phyloP scores from a whole-genome alignment of 2,113 vertebrate genomes.

The Benitochromis conjunctus region DNA sequence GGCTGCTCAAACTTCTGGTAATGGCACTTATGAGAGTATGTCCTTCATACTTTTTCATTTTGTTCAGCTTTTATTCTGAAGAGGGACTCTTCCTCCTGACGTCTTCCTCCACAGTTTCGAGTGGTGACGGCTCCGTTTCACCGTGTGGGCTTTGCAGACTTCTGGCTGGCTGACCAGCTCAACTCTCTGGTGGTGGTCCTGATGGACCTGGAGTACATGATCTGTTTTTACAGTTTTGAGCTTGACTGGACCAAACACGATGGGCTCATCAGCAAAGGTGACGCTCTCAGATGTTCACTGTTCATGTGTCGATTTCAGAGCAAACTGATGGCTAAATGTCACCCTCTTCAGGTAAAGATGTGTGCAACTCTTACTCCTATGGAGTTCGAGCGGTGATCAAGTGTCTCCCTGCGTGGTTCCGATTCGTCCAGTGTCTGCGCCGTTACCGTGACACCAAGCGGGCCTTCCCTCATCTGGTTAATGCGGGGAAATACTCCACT shows the following conservation, averaged over 20 bases:
- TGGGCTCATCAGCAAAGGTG: constrained; percentile 71
- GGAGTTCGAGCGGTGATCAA: constrained; percentile 94
- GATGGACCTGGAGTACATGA: constrained; percentile 98
- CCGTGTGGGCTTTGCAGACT: constrained; percentile 97
- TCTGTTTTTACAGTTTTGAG: constrained; percentile 98
- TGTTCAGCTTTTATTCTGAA: background rate
- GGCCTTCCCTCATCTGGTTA: constrained; percentile 95
- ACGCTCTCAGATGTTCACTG: background rate
- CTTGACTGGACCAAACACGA: constrained; percentile 80
- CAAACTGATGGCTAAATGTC: background rate
- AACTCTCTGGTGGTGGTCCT: constrained; percentile 92
- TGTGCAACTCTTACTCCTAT: constrained; percentile 92
- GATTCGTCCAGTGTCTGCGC: constrained; percentile 97
- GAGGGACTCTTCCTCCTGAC: background rate
- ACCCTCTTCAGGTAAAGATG: constrained; percentile 16
- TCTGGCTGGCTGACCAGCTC: constrained; percentile 98
- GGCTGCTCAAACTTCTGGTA: constrained; percentile 98
- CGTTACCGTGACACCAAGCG: constrained; percentile 95
- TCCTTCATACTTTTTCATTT: background rate
- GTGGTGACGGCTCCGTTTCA: constrained; percentile 97
- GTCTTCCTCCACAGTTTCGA: constrained; percentile 78
- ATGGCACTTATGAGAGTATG: background rate
- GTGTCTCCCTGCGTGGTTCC: constrained; percentile 97
- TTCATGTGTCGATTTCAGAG: background rate
- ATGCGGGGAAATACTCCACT: constrained; percentile 98